Base-by-base conservation (phyloP, 2,888 invertebrate genomes). In the Herminia tarsipennalis region DNA sequence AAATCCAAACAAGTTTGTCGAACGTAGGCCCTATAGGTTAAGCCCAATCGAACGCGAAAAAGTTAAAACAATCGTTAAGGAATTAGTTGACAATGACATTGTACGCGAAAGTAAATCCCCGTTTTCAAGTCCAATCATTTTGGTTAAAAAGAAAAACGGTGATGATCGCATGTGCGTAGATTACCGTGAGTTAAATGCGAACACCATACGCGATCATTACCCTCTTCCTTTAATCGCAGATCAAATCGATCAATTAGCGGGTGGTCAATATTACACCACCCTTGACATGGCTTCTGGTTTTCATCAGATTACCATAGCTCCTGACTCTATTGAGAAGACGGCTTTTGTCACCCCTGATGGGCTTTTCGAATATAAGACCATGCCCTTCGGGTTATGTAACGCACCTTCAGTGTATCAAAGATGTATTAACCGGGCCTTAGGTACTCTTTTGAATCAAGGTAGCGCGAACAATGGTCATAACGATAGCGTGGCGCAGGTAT, bases 381-480 rank as follows among this genome's bases (percentile, higher is more conserved):
- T 73, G 72, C 71, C 71, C 0, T 71, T 67, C 54, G 66, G 69
- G 0, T 27, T 72, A n/a, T n/a, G n/a, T n/a, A n/a, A n/a, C n/a
- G n/a, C 0, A 21, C 58, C 9, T 4, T 55, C 68, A 0, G 70
- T 73, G 2, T 43, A 43, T 25, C 43, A 43, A 3, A 9, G 43
- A 3, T 36, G 36, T n/a, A 43, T 43, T 6, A 43, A 43, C 16
- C 33, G 29, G 10, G 42, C 42, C 2, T 9, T 40, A 9, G 0
- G 9, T 1, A 13, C 37, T 1, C 28, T 63, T n/a, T 8, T 33
- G 22, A n/a, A n/a, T n/a, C n/a, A n/a, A n/a, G n/a, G n/a, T n/a
- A n/a, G n/a, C n/a, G n/a, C n/a, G n/a, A n/a, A n/a, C n/a, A n/a
- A n/a, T n/a, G n/a, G n/a, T n/a, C n/a, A n/a, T n/a, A n/a, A n/a